Evolutionary conservation across 1,140 invertebrate species (phyloP), one percentile per base, ranked within the genome.

Genomic region (Heliconius nattereri): DNA sequence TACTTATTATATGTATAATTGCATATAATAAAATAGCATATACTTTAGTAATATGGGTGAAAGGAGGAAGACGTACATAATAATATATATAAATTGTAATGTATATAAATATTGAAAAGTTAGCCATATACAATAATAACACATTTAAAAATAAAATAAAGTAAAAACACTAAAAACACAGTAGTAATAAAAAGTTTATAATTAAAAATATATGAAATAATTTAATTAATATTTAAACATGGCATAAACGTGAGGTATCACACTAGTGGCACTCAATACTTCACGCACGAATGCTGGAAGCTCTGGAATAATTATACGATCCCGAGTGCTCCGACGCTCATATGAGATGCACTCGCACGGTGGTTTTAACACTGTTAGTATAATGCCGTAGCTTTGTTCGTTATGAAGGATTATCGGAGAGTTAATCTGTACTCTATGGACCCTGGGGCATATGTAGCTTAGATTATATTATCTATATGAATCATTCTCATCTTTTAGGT

Each of bases 251-350:
- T 60, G 57, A 11, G 16, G 29, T 26, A 66, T 66, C 60, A 29
- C 11, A 29, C 11, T 6, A 3, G 11, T 19, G 60, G 71, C 57
- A 66, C 77, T 78, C 60, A 72, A 78, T 78, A 74, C 57, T 78
- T 54, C 26, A 78, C 57, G 77, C 77, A 78, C 77, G 77, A 78
- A 78, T 45, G 54, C 72, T 32, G 60, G 49, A 73, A 66, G 71
- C 52, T 78, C 77, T 78, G n/a, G 40, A 78, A 78, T 73, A 57
- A 78, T 78, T 49, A 32, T 52, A 78, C 66, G 77, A 54, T 78
- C 73, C 52, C 6, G 60, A 60, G 52, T 37, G 32, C 74, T 40
- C 19, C n/a, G 37, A 75, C 29, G 35, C 74, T 66, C 32, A 60
- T n/a, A 75, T 75, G 60, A 76, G 60, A 49, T 54, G 29, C 52